phyloP scores from a whole-genome alignment of 2,113 vertebrate species.

The Bos indicus region DNA sequence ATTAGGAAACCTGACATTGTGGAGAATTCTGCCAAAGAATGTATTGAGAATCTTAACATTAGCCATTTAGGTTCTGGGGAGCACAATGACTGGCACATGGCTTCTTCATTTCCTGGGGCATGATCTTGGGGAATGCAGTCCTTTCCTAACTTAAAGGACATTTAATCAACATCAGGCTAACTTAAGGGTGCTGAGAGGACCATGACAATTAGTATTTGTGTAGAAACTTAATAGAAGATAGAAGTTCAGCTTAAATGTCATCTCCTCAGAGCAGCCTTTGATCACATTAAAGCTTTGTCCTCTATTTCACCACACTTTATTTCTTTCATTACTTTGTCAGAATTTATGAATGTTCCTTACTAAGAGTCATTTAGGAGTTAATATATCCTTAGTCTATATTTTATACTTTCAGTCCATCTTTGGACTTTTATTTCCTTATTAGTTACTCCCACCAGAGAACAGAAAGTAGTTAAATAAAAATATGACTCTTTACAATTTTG shows the following conservation, averaged over 20 bases:
- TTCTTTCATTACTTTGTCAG: slow-evolving; percentile 18
- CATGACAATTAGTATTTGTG: neutral
- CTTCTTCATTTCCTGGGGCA: neutral
- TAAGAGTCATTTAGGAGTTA: neutral
- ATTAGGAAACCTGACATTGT: neutral
- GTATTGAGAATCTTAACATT: slow-evolving; percentile 21
- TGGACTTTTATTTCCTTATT: slow-evolving; percentile 1
- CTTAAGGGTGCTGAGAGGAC: neutral
- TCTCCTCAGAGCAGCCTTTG: neutral
- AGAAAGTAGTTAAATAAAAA: neutral
- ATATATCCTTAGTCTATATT: neutral
- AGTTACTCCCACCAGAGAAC: neutral
- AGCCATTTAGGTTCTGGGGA: slow-evolving; percentile 6
- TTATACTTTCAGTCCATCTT: neutral
- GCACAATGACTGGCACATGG: neutral
- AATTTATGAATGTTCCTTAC: neutral
- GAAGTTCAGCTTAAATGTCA: neutral
- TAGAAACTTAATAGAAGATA: slow-evolving; percentile 11
- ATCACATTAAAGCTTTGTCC: neutral
- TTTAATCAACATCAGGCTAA: neutral
- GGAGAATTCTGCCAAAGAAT: slow-evolving; percentile 41
- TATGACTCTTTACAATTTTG: neutral
- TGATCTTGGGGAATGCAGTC: slow-evolving; percentile 31
- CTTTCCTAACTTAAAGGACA: slow-evolving; percentile 26
- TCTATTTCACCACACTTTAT: neutral